Percentiles rank a stretch among this genome's conserved stretches.
These are phyloP conservation scores for Pipistrellus pipistrellus DNA, from an alignment of 2,797 vertebrate genomes.

Conservation along the genomic window DNA sequence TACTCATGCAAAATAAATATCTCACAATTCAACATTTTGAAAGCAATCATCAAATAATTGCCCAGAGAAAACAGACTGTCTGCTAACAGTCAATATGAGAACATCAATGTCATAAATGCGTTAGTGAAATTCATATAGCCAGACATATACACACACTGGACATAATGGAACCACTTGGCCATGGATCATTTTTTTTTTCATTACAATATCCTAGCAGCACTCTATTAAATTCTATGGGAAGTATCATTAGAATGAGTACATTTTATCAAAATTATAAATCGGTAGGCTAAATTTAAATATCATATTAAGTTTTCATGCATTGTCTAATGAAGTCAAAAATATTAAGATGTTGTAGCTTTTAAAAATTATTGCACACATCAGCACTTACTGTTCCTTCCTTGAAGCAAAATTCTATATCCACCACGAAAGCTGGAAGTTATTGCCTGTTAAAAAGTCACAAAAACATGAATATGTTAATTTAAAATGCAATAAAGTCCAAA, in stretches of 20 bases:
- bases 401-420: slow-evolving; percentile 72
- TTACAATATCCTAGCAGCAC: slow-evolving; percentile 43
- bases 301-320: slow-evolving; percentile 18
- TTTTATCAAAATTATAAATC: slow-evolving; percentile 35
- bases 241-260: background rate
- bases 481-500: slow-evolving; percentile 76
- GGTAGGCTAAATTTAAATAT: background rate
- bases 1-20: background rate
- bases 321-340: slow-evolving; percentile 52
- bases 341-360: slow-evolving; percentile 17
- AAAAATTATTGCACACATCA: slow-evolving; percentile 58
- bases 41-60: background rate
- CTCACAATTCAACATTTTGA: background rate
- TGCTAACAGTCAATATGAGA: background rate
- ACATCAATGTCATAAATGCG: background rate
- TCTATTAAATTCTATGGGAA: background rate
- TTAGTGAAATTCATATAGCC: background rate
- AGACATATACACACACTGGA: background rate
- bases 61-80: background rate
- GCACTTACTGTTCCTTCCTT: slow-evolving; percentile 86
- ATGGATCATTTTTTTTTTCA: accelerated
- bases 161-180: background rate
- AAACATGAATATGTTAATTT: slow-evolving; percentile 83
- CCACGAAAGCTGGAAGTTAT: slow-evolving; percentile 74
- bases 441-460: slow-evolving; percentile 86